A percentile compares a stretch with the other conserved stretches of the same genome.
Conservation (phyloP, 2,113 vertebrate species). For the Phyllostomus discolor region DNA sequence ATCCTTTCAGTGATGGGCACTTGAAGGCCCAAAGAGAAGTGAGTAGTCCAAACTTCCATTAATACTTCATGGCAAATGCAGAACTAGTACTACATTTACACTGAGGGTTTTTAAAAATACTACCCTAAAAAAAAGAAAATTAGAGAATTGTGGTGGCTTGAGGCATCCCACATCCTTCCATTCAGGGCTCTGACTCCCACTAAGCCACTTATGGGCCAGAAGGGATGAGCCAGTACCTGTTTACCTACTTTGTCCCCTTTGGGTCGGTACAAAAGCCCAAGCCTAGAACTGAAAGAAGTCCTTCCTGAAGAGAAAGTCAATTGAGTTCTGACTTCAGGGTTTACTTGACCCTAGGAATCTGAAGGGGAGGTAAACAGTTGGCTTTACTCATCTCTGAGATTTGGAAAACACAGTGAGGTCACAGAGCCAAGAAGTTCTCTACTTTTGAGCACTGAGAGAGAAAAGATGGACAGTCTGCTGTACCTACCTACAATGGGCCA, state of each 20-base stretch:
- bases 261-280: not conserved
- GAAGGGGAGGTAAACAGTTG: not conserved
- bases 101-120: not conserved
- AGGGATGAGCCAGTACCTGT: not conserved
- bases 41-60: not conserved
- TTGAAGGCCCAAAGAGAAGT: not conserved
- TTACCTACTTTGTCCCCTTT: not conserved
- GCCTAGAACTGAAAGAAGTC: not conserved
- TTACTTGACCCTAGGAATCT: not conserved
- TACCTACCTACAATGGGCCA: not conserved
- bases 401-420: not conserved
- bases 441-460: not conserved
- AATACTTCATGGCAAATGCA: not conserved
- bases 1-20: not conserved
- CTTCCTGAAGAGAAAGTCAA: not conserved
- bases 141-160: not conserved
- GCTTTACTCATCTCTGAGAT: not conserved
- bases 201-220: not conserved
- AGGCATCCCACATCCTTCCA: not conserved
- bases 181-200: not conserved
- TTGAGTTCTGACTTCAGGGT: not conserved
- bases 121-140: not conserved
- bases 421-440: not conserved
- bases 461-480: not conserved
- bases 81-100: not conserved